A percentile compares a stretch with the other conserved stretches of the same genome.
Evolutionary conservation across 2,888 invertebrate species (phyloP).

Genomic region (Dyspetes luteomarginatus): DNA sequence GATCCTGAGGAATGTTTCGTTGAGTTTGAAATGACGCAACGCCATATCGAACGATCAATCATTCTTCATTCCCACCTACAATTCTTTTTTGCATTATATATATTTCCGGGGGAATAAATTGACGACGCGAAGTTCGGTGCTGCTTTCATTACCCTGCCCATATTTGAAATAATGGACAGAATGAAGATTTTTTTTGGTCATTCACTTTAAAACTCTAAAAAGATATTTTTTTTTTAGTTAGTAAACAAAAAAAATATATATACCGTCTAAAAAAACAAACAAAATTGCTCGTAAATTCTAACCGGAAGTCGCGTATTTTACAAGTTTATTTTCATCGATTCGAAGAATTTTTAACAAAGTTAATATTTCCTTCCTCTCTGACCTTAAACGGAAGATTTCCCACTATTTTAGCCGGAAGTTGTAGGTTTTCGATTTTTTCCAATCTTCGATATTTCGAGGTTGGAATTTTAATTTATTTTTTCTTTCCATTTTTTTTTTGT

Average conservation of each 20-base stretch:
- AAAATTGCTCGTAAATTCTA: too few species aligned
- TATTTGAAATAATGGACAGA: too few species aligned
- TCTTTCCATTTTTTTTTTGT: not conserved
- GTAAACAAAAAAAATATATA: too few species aligned
- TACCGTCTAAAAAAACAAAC: too few species aligned
- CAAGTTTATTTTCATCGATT: not conserved
- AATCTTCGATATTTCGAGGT: not conserved
- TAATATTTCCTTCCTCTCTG: too few species aligned
- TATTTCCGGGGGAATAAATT: too few species aligned
- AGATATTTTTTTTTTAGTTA: too few species aligned
- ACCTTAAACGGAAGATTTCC: not conserved
- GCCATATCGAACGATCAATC: slow-evolving; percentile 22
- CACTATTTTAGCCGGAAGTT: not conserved
- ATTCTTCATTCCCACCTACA: slow-evolving; percentile 7
- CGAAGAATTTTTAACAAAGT: not conserved
- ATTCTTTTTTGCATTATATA: not conserved
- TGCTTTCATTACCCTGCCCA: too few species aligned
- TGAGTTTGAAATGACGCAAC: slow-evolving; percentile 24
- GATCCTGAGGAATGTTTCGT: slow-evolving; percentile 42
- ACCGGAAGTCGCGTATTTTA: too few species aligned
- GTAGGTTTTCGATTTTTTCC: not conserved
- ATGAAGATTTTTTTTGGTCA: too few species aligned
- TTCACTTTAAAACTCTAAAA: too few species aligned
- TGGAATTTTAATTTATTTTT: not conserved
- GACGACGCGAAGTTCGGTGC: too few species aligned